A percentile compares a stretch with the other conserved stretches of the same genome.
Conservation (phyloP, 2,113 vertebrate genomes). For the Carassius gibelio region DNA sequence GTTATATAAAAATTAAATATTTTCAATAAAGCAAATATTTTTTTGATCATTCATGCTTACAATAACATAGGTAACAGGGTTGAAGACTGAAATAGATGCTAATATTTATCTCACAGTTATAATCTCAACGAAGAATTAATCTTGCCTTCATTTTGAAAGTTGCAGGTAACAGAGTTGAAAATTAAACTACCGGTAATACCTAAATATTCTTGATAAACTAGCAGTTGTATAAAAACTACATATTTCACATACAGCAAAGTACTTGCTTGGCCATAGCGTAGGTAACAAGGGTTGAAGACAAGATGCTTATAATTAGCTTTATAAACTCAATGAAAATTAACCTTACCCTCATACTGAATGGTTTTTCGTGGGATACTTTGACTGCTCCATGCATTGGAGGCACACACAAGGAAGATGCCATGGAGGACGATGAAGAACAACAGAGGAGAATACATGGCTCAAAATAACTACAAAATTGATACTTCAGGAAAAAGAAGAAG, state of each 20-base stretch:
- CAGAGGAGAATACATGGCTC: conserved; percentile 68
- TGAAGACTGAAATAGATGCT: background rate
- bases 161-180: background rate
- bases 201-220: background rate
- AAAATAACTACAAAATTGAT: background rate
- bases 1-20: background rate
- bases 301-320: background rate
- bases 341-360: conserved; percentile 67
- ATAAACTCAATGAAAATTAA: background rate
- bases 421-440: conserved; percentile 60
- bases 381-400: conserved; percentile 39
- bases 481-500: background rate
- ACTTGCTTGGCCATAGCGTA: background rate
- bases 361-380: conserved; percentile 69
- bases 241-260: background rate
- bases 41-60: background rate
- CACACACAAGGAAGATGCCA: conserved; percentile 63
- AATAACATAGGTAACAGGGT: background rate
- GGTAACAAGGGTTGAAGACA: background rate
- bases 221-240: background rate
- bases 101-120: no score
- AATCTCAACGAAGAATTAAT: background rate
- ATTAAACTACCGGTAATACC: background rate
- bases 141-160: background rate
- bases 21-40: background rate